Conservation (phyloP, 2,888 invertebrate species). For the Cloeon dipterum region DNA sequence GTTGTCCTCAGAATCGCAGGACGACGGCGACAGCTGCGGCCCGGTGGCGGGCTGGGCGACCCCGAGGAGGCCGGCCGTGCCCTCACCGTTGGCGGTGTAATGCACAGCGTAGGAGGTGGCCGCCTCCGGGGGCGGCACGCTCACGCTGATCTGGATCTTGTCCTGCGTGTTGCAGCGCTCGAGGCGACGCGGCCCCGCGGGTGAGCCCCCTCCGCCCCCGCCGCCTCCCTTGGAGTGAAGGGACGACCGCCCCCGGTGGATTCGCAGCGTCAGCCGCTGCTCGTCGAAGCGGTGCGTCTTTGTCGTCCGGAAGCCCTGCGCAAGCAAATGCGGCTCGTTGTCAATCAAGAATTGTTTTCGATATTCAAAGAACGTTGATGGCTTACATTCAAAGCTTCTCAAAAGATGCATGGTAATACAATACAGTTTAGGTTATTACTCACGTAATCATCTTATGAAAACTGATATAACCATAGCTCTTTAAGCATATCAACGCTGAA, state of each 20-base stretch:
- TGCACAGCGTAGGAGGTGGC: conserved; percentile 7
- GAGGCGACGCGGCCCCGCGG: background rate
- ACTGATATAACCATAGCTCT: no score
- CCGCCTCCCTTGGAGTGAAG: conserved; percentile 15
- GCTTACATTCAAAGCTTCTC: no score
- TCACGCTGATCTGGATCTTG: conserved; percentile 66
- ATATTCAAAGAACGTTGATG: no score
- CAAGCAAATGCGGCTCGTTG: no score
- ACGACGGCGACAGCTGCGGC: conserved; percentile 7
- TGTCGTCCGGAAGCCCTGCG: conserved; percentile 64
- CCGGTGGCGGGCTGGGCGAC: conserved; percentile 5
- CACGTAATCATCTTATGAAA: no score
- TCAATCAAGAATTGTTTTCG: conserved; percentile 1
- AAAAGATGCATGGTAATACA: no score
- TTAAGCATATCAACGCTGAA: no score
- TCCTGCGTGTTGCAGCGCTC: conserved; percentile 32
- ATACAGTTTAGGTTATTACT: no score
- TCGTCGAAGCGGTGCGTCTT: conserved; percentile 56
- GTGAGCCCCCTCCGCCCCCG: background rate
- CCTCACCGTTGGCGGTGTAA: conserved; percentile 10
- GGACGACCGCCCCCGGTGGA: conserved; percentile 63
- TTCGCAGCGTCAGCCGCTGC: conserved; percentile 71
- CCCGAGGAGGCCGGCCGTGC: background rate
- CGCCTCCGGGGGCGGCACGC: conserved; percentile 34
- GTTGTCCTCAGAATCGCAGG: conserved; percentile 10